Conservation (phyloP, 2,113 vertebrate genomes). For the Hirundichthys speculiger region DNA sequence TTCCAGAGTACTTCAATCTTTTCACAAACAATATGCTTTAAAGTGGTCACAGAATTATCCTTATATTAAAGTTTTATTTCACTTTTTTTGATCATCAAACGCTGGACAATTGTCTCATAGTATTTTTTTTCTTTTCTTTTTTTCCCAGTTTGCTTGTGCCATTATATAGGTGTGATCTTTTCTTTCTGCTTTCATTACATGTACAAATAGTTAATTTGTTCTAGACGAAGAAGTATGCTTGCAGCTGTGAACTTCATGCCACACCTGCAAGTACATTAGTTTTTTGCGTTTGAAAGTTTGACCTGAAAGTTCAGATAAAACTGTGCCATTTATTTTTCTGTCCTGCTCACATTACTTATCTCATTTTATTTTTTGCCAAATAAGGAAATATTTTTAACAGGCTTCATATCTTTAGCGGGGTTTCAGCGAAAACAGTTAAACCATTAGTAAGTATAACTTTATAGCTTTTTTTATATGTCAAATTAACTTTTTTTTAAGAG, state of each 20-base stretch:
- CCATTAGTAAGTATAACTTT: constrained; percentile 44
- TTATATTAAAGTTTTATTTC: constrained; percentile 80
- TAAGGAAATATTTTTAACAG: constrained; percentile 52
- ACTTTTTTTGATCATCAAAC: constrained; percentile 55
- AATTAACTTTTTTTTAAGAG: constrained; percentile 14
- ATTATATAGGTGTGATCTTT: constrained; percentile 74
- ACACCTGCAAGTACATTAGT: constrained; percentile 33
- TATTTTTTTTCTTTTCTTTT: constrained; percentile 53
- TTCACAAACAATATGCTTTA: constrained; percentile 90
- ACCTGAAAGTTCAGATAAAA: constrained; percentile 51
- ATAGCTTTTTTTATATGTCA: too few species aligned
- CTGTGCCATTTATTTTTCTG: constrained; percentile 65
- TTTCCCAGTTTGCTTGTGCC: constrained; percentile 64
- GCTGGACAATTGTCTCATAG: constrained; percentile 76
- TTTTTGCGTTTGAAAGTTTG: constrained; percentile 34
- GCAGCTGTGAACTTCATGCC: constrained; percentile 55
- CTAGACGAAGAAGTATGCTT: constrained; percentile 63
- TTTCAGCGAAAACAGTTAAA: constrained; percentile 51
- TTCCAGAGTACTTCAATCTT: constrained; percentile 92
- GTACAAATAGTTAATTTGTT: constrained; percentile 66
- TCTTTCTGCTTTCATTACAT: constrained; percentile 62
- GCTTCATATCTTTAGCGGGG: constrained; percentile 52
- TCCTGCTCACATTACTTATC: constrained; percentile 8
- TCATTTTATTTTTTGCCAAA: constrained; percentile 66
- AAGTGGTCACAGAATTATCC: constrained; percentile 81